Evolutionary conservation across 2,888 invertebrate genomes (phyloP), one percentile per base, ranked within the genome.

Genomic region (Eilema griseolum): DNA sequence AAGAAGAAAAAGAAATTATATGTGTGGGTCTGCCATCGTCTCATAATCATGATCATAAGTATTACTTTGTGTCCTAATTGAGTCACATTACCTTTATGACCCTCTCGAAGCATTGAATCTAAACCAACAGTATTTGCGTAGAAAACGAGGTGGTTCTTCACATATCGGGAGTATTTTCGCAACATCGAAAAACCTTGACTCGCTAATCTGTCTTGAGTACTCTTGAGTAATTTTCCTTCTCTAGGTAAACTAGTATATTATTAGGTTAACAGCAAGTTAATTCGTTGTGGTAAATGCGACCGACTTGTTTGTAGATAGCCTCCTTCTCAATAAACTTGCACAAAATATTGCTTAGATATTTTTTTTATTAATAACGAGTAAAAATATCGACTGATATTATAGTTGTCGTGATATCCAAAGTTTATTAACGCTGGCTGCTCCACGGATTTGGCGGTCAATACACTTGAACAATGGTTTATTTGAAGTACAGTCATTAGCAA

Each of bases 381-480:
- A 69, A 72, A 70, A 69, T 75, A 70, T 66, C 64, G 57, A 26
- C n/a, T 62, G 60, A 33, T 76, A 73, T 69, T 76, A 73, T 69
- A 64, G 56, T 71, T 74, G 81, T 79, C 79, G 74, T 85, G 77
- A 85, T 82, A 37, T 76, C 66, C 37, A 24, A 37, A 71, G 78
- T 78, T 85, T 75, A 88, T 87, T 75, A 82, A 68, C 79, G 71
- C 82, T 89, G 87, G 85, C 87, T 84, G 67, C 85, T 84, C 86
- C 86, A 61, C 61, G 14, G 81, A 85, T 85, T 79, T 78, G 84
- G 78, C 76, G 82, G 81, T 82, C 83, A 80, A 82, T 83, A 81
- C 75, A 75, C 73, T 79, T 73, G 75, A 75, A 81, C 85, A 84
- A 82, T 84, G 82, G 76, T 41, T 56, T 65, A 33, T n/a, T 31